A percentile compares a stretch with the other conserved stretches of the same genome.
Evolutionary conservation across 2,888 invertebrate genomes (phyloP).

Genomic region (Arrhopalites spinosus): DNA sequence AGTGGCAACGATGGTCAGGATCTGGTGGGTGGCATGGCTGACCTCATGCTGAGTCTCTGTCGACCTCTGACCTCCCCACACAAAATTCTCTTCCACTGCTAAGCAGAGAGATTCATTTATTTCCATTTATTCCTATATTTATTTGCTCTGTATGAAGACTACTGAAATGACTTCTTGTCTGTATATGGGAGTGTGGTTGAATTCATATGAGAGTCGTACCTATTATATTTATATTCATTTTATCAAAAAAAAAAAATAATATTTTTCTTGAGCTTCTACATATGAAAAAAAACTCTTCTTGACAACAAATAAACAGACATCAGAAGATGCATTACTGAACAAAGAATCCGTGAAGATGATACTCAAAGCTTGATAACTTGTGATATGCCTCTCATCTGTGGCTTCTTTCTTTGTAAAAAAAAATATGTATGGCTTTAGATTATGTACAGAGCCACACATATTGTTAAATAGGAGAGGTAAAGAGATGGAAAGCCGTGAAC

Average conservation of each 20-base stretch:
- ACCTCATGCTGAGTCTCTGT: slow-evolving; percentile 54
- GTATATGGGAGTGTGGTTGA: no score
- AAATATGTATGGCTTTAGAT: no score
- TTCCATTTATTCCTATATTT: slow-evolving; percentile 27
- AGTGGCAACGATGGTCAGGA: slow-evolving; percentile 50
- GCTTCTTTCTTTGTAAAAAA: no score
- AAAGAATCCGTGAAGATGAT: slow-evolving; percentile 19
- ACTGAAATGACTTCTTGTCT: slow-evolving; percentile 29
- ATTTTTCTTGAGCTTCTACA: background rate
- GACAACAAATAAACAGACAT: slow-evolving; percentile 30
- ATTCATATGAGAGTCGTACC: no score
- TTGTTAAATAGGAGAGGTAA: background rate
- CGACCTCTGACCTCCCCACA: slow-evolving; percentile 52
- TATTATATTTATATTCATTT: slow-evolving; percentile 20
- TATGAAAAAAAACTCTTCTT: background rate
- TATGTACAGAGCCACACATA: background rate
- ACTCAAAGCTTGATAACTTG: slow-evolving; percentile 4
- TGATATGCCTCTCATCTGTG: background rate
- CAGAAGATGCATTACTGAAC: slow-evolving; percentile 20
- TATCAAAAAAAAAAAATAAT: no score
- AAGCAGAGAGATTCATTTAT: slow-evolving; percentile 27
- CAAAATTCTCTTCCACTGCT: slow-evolving; percentile 13
- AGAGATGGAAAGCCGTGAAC: slow-evolving; percentile 28
- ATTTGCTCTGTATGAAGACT: slow-evolving; percentile 30
- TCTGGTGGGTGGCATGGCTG: slow-evolving; percentile 55